A percentile compares a stretch with the other conserved stretches of the same genome.
These are phyloP conservation scores for Solenopsis invicta DNA, from an alignment of 1,140 invertebrate genomes.

Conservation along the genomic window DNA sequence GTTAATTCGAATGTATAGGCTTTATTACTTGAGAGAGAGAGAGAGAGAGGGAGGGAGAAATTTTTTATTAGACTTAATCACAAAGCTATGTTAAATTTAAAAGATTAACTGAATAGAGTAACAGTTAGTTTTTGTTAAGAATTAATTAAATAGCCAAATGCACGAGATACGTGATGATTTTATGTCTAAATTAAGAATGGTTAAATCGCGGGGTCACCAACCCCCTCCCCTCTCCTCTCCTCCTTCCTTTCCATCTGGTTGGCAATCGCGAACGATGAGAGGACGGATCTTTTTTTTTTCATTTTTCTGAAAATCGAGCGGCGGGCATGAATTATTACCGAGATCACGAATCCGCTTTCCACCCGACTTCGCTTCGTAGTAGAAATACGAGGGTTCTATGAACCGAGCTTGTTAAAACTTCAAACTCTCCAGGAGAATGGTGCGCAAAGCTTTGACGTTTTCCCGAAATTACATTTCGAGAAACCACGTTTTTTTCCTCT, in stretches of 20 bases:
- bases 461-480: conserved; percentile 59
- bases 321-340: conserved; percentile 61
- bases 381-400: conserved; percentile 64
- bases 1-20: not conserved
- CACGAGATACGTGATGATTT: not conserved
- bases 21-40: not conserved
- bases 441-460: conserved; percentile 60
- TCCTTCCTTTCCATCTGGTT: not conserved
- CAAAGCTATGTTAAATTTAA: not conserved
- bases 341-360: conserved; percentile 63
- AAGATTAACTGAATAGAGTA: not conserved
- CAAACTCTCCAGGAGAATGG: conserved; percentile 35
- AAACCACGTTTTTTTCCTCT: conserved; percentile 25
- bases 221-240: not conserved
- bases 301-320: conserved; percentile 62
- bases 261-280: conserved; percentile 55
- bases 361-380: conserved; percentile 61
- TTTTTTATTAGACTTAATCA: not conserved
- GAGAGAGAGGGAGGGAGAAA: not conserved
- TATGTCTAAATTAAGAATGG: conserved; percentile 21
- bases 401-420: conserved; percentile 64
- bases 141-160: conserved; percentile 21
- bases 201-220: conserved; percentile 54
- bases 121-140: not conserved
- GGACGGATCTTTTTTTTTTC: conserved; percentile 50